Percentiles rank a stretch among this genome's conserved stretches.
phyloP scores from a whole-genome alignment of 1,140 invertebrate species.

The Ruditapes philippinarum region DNA sequence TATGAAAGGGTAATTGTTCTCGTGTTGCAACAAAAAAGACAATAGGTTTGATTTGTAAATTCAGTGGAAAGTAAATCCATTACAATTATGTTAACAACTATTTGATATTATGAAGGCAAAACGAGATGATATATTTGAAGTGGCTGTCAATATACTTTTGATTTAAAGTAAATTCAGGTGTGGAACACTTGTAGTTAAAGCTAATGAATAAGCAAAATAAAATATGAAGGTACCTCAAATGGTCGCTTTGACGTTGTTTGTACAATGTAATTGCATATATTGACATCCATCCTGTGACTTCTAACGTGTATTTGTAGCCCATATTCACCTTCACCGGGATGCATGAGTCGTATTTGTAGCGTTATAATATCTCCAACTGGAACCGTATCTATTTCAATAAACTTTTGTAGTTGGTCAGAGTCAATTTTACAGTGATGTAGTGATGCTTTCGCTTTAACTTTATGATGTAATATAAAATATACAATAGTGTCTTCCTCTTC shows the following conservation, averaged over 20 bases:
- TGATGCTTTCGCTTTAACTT: neutral
- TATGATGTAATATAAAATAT: slow-evolving; percentile 34
- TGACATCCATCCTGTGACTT: neutral
- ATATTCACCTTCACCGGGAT: slow-evolving; percentile 19
- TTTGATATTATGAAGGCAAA: too few relatives aligned
- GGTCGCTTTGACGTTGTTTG: neutral
- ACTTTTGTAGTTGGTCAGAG: neutral
- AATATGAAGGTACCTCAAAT: slow-evolving; percentile 34
- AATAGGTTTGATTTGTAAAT: too few relatives aligned
- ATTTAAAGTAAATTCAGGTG: too few relatives aligned
- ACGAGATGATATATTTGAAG: too few relatives aligned
- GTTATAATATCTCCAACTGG: neutral
- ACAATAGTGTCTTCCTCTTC: slow-evolving; percentile 18
- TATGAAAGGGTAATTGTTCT: too few relatives aligned
- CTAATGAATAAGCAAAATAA: too few relatives aligned
- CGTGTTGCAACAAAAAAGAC: too few relatives aligned
- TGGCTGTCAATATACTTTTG: too few relatives aligned
- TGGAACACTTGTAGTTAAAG: too few relatives aligned
- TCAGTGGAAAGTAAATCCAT: too few relatives aligned
- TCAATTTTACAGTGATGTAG: slow-evolving; percentile 11
- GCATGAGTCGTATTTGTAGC: slow-evolving; percentile 28
- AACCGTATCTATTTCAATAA: neutral
- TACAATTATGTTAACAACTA: too few relatives aligned
- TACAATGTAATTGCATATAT: slow-evolving; percentile 55
- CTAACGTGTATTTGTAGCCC: slow-evolving; percentile 39